These are phyloP conservation scores for Porites cylindrica DNA, from an alignment of 92 coral and sea anemone genomes.

Conservation along the genomic window DNA sequence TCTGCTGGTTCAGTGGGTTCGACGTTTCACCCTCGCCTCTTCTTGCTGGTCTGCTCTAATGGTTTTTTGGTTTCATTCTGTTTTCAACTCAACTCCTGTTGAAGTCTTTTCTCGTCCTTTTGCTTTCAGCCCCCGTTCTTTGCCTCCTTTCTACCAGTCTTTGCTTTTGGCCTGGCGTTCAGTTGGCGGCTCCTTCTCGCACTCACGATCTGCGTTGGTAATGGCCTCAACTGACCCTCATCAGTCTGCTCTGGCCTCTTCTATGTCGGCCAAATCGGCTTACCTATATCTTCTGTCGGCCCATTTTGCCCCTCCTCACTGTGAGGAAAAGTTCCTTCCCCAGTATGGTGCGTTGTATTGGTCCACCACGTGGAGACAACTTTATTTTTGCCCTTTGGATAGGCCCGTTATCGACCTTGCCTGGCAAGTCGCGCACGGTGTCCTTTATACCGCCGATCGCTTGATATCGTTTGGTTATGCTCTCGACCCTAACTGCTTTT, in stretches of 20 bases:
- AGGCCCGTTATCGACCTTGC: neutral
- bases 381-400: neutral
- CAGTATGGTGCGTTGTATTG: slow-evolving; percentile 10
- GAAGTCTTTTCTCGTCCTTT: neutral
- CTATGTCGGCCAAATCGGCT: neutral
- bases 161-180: slow-evolving; percentile 2
- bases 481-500: neutral
- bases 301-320: neutral
- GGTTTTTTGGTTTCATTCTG: neutral
- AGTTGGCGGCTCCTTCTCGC: neutral
- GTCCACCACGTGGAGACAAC: slow-evolving; percentile 41
- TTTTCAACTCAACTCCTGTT: neutral
- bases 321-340: slow-evolving; percentile 7
- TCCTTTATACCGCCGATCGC: neutral
- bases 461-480: neutral
- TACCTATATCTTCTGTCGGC: neutral
- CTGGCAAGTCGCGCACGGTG: neutral
- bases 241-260: neutral
- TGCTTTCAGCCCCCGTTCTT: too few relatives aligned
- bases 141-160: slow-evolving; percentile 12
- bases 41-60: neutral
- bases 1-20: slow-evolving; percentile 3
- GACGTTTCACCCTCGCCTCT: neutral
- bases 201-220: neutral
- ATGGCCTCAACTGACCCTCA: neutral